Percentiles rank a stretch among this genome's conserved stretches.
Conservation (phyloP, 2,888 invertebrate species). For the Boloria selene region DNA sequence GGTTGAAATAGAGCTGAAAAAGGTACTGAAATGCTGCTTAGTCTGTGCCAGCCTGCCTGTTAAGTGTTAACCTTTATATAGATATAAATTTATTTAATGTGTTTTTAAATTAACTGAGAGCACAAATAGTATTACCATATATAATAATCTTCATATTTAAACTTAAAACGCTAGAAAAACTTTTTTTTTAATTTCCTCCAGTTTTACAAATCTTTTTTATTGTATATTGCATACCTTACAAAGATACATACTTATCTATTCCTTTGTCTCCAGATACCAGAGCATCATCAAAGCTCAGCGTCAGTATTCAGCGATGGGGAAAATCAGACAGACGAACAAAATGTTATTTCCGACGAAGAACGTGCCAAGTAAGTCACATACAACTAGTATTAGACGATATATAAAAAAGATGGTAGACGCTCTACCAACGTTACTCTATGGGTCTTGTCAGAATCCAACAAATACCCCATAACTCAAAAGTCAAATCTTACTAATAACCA, state of each 20-base stretch:
- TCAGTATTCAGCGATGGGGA: conserved; percentile 77
- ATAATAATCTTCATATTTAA: too few species aligned
- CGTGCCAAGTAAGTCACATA: conserved; percentile 63
- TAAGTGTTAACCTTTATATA: too few species aligned
- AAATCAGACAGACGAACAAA: conserved; percentile 64
- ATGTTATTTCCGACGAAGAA: conserved; percentile 66
- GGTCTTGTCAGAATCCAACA: not conserved
- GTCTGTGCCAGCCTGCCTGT: too few species aligned
- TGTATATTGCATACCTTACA: not conserved
- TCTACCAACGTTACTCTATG: not conserved
- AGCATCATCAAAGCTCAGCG: conserved; percentile 72
- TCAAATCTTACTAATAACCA: too few species aligned
- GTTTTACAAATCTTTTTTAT: not conserved
- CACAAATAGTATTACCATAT: too few species aligned
- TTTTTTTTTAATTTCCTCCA: too few species aligned
- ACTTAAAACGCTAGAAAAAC: too few species aligned
- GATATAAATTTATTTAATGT: too few species aligned
- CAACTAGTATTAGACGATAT: not conserved
- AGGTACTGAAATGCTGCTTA: too few species aligned
- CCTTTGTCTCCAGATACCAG: conserved; percentile 63
- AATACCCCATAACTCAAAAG: too few species aligned
- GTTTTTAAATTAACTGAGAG: too few species aligned
- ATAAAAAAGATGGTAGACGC: not conserved
- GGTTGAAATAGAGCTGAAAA: too few species aligned
- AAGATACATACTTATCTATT: not conserved